These are phyloP conservation scores for Eulithis prunata DNA, from an alignment of 2,888 invertebrate species.

Conservation along the genomic window DNA sequence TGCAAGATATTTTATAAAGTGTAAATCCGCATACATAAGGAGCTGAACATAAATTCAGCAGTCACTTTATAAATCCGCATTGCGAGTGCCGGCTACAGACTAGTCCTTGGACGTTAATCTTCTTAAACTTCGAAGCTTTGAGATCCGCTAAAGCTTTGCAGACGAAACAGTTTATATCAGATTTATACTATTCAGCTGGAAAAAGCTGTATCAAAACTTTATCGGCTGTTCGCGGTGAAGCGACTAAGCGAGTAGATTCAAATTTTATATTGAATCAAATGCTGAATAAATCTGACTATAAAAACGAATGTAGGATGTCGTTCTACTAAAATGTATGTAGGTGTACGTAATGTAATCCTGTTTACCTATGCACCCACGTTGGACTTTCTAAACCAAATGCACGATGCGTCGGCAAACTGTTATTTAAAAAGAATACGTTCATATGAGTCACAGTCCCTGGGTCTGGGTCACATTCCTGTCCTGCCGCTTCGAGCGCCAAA, in stretches of 20 bases:
- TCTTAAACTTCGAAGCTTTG: constrained; percentile 50
- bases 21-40: constrained; percentile 38
- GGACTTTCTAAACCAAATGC: constrained; percentile 71
- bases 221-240: not conserved
- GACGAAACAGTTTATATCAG: constrained; percentile 45
- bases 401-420: constrained; percentile 44
- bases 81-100: constrained; percentile 41
- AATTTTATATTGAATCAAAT: constrained; percentile 29
- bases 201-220: not conserved
- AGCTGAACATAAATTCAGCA: constrained; percentile 48
- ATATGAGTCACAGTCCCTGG: constrained; percentile 77
- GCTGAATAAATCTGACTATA: constrained; percentile 40
- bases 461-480: constrained; percentile 82
- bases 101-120: constrained; percentile 49
- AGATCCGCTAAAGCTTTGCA: constrained; percentile 44
- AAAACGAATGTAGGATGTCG: constrained; percentile 47
- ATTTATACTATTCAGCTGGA: constrained; percentile 29
- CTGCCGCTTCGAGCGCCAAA: constrained; percentile 55
- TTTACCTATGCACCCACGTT: constrained; percentile 74
- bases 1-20: constrained; percentile 33
- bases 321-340: constrained; percentile 56
- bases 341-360: constrained; percentile 65
- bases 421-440: constrained; percentile 55
- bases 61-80: constrained; percentile 50
- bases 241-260: constrained; percentile 1